Percentiles rank a stretch among this genome's conserved stretches.
Evolutionary conservation across 2,888 invertebrate genomes (phyloP).

Genomic region (Phymatocera aterrima): DNA sequence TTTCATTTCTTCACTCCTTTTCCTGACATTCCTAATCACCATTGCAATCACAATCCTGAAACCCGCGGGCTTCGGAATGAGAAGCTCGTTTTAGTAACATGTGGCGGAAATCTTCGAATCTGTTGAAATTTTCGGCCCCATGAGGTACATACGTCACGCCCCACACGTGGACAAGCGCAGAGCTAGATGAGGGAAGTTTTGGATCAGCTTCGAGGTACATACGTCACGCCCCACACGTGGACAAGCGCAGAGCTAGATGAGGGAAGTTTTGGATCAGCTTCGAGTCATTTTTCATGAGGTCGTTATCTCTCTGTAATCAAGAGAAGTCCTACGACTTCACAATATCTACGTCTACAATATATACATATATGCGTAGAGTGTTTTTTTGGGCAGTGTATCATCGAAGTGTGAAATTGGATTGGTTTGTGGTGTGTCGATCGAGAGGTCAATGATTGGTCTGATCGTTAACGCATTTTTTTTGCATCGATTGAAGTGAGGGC

Average conservation of each 20-base stretch:
- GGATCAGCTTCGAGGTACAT: not conserved
- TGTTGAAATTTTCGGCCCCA: not conserved
- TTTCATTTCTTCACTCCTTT: no score
- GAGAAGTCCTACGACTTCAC: not conserved
- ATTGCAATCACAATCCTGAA: no score
- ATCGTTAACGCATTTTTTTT: not conserved
- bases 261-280: not conserved
- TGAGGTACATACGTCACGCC: no score
- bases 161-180: no score
- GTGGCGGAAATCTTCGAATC: no score
- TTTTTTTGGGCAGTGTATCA: not conserved
- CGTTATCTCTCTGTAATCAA: not conserved
- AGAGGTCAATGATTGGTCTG: not conserved
- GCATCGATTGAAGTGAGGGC: not conserved
- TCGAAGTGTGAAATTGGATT: slow-evolving; percentile 13
- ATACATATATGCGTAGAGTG: not conserved
- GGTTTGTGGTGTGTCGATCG: not conserved
- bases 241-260: not conserved
- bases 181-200: not conserved
- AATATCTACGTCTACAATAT: not conserved
- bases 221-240: not conserved
- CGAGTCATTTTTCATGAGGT: not conserved
- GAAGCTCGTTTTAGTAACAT: no score
- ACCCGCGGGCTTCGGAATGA: no score
- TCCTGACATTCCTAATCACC: no score